A percentile compares a stretch with the other conserved stretches of the same genome.
phyloP scores from a whole-genome alignment of 2,888 invertebrate species.

The Polylopha cassiicola region DNA sequence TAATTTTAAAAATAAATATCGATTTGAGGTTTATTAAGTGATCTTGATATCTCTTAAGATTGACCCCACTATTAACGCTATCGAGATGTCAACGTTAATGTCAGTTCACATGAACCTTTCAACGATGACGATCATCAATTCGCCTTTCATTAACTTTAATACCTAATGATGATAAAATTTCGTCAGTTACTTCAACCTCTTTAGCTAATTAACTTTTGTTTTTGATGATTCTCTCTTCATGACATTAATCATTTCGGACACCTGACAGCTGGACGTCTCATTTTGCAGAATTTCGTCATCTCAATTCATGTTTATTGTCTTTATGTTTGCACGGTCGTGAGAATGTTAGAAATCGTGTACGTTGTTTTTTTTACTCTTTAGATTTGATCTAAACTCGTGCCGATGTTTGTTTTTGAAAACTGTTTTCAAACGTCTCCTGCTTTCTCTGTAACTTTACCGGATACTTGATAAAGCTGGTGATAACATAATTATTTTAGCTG shows the following conservation, averaged over 20 bases:
- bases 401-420: constrained; percentile 14
- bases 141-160: constrained; percentile 19
- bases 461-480: background rate
- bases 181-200: constrained; percentile 14
- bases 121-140: constrained; percentile 12
- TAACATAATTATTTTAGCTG: too few relatives aligned
- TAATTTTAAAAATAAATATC: too few relatives aligned
- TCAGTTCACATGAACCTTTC: constrained; percentile 13
- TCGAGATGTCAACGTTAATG: constrained; percentile 18
- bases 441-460: background rate
- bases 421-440: constrained; percentile 9
- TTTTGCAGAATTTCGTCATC: constrained; percentile 29
- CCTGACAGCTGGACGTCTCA: constrained; percentile 27
- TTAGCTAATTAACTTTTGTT: constrained; percentile 33
- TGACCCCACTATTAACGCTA: constrained; percentile 5
- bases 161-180: constrained; percentile 15
- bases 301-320: constrained; percentile 26
- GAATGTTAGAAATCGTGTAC: constrained; percentile 24
- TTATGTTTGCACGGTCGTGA: constrained; percentile 26
- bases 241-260: constrained; percentile 33
- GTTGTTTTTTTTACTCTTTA: background rate
- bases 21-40: too few relatives aligned
- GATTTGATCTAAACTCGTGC: constrained; percentile 17
- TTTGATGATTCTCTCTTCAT: constrained; percentile 29
- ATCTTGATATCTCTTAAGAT: too few relatives aligned